Evolutionary conservation across 2,888 invertebrate genomes (phyloP), one percentile per base, ranked within the genome.

Genomic region (Lasioglossum oenotherae): DNA sequence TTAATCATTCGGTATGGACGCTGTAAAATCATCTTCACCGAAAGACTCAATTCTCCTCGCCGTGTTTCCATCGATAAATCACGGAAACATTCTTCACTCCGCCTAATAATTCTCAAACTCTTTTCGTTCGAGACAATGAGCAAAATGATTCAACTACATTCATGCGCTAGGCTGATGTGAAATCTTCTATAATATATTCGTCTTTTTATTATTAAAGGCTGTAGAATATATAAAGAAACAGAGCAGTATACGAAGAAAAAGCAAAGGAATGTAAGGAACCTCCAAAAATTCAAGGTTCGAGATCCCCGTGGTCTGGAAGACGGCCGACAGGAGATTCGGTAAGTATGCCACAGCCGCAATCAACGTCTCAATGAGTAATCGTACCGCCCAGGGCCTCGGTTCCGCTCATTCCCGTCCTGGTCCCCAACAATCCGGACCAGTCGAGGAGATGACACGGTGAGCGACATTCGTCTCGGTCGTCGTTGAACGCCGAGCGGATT

Each of bases 361-460:
- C 90, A 90, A 90, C 86, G 90, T 90, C 90, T 86, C 91, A 86
- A 87, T 90, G 87, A 90, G 87, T 90, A 90, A 90, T 90, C 83
- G 86, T 78, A 86, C 79, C 80, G 89, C 90, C 86, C 71, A 85
- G 74, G 88, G 89, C 86, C 80, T 71, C 71, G 85, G 77, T 75
- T 87, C 27, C 81, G 71, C 80, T 82, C 84, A 76, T 79, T 79
- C 82, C 72, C 79, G 41, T 69, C 72, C 81, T 80, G 77, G 81
- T 78, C 79, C 72, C 80, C 64, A 64, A 53, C 53, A 53, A 53
- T 53, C 53, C 53, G 10, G 23, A 53, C 53, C 75, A 35, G 71
- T 27, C 82, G 64, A 69, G 23, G 38, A 74, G 60, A 80, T 53
- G 72, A 74, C 69, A 35, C 67, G 53, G 31, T 74, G 73, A 79